Evolutionary conservation across 1,140 invertebrate genomes (phyloP), one percentile per base, ranked within the genome.

Genomic region (Drosophila funebris): DNA sequence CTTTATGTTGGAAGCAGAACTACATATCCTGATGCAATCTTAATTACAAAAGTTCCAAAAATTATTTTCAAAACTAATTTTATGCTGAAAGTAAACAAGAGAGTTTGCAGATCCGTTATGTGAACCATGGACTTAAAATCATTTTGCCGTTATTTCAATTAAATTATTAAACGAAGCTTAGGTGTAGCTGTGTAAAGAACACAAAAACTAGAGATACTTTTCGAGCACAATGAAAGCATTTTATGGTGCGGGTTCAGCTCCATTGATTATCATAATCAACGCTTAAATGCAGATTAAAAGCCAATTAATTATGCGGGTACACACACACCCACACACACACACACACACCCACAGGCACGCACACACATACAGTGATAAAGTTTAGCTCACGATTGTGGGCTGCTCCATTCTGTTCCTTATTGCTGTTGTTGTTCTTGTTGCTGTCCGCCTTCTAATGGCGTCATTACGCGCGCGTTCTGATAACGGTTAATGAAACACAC

Each of bases 261-360:
- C 68, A 67, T 57, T 64, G 52, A 71, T 52, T 71, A 52, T 67
- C 52, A 72, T 66, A 66, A 66, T 52, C 36, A 67, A 18, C 52
- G 62, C 36, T 72, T 37, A 67, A 68, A 68, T 60, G 54, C 39
- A 54, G 60, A 73, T 73, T 73, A 73, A 67, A 73, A 50, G 46
- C 39, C 29, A 37, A 61, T 60, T 73, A 68, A 60, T 52, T 68
- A 73, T 68, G 36, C 70, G 37, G 33, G 22, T 11, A n/a, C 41
- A 39, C 46, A 43, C 14, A 31, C 9, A 53, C 5, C 14, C 22
- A 24, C 14, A 16, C 16, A 44, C 13, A 36, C 43, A 9, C 24
- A 60, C 16, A 50, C 43, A 29, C 14, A 43, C 33, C 24, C 14
- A 29, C 46, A 24, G 31, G 14, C 57, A 27, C 5, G 14, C 27